These are phyloP conservation scores for Eumerus sabulonum DNA, from an alignment of 2,888 invertebrate species.

Conservation along the genomic window DNA sequence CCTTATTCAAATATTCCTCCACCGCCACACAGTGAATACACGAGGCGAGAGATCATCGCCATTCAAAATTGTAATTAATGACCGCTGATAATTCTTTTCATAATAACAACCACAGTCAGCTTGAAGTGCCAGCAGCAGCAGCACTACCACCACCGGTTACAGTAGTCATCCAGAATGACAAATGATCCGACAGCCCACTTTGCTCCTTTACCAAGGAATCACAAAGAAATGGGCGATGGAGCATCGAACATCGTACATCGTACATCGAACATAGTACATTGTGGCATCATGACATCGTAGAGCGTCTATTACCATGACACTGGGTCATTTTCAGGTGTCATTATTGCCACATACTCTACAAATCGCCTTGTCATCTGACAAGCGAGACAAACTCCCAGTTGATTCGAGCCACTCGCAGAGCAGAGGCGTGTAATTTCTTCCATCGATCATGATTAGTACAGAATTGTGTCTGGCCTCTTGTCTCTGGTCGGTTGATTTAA, in stretches of 20 bases:
- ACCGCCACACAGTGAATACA: constrained; percentile 1
- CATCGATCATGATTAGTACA: constrained; percentile 68
- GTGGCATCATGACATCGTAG: constrained; percentile 13
- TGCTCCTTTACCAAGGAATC: constrained; percentile 13
- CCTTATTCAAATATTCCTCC: constrained; percentile 53
- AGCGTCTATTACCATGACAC: constrained; percentile 49
- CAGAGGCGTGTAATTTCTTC: constrained; percentile 59
- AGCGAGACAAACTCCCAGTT: constrained; percentile 41
- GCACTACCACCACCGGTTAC: constrained; percentile 47
- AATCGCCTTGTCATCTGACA: constrained; percentile 66
- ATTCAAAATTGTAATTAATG: constrained; percentile 64
- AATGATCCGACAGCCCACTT: constrained; percentile 56
- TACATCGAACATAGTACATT: too few relatives aligned
- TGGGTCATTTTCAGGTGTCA: constrained; percentile 62
- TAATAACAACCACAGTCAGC: constrained; percentile 54
- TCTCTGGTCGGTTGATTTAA: constrained; percentile 54
- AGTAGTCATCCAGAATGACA: constrained; percentile 63
- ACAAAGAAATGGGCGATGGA: constrained; percentile 7
- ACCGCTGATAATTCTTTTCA: constrained; percentile 56
- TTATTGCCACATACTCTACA: constrained; percentile 65
- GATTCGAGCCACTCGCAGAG: constrained; percentile 19
- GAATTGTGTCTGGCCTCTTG: constrained; percentile 51
- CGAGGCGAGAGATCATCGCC: constrained; percentile 51
- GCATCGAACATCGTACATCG: constrained; percentile 23
- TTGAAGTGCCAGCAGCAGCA: constrained; percentile 4